Conservation (phyloP, 2,888 invertebrate genomes). For the Rotaria magnacalcarata region DNA sequence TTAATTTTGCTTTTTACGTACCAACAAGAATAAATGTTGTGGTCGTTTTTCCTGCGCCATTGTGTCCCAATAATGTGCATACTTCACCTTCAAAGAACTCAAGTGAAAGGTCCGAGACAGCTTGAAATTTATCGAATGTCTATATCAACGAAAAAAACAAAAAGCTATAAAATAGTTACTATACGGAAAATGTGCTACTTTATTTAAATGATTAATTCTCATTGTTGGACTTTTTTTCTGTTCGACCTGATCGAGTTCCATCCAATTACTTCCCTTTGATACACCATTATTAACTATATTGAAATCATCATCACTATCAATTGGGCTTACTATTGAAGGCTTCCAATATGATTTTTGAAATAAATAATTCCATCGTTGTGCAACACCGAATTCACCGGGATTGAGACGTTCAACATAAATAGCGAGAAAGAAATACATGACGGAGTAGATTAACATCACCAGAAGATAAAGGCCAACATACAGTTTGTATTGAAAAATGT, state of each 20-base stretch:
- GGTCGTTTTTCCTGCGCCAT: conserved; percentile 38
- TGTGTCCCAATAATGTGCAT: conserved; percentile 39
- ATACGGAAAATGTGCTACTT: neutral
- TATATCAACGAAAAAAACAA: neutral
- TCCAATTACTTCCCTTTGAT: neutral
- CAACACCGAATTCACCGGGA: conserved; percentile 55
- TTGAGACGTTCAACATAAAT: conserved; percentile 58
- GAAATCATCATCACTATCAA: neutral
- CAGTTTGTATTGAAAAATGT: conserved; percentile 38
- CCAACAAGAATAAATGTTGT: conserved; percentile 27
- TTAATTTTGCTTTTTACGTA: neutral
- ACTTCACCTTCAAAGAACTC: conserved; percentile 19
- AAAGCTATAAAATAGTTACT: no score
- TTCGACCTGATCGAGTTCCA: neutral
- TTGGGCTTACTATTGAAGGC: neutral
- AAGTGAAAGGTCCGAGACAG: neutral
- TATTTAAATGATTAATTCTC: conserved; percentile 5
- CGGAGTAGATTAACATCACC: conserved; percentile 57
- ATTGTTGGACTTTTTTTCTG: neutral
- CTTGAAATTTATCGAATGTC: conserved; percentile 25
- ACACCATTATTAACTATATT: neutral
- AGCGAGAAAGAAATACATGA: conserved; percentile 57
- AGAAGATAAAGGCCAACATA: conserved; percentile 40
- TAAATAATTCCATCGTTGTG: conserved; percentile 57
- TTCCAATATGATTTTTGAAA: conserved; percentile 34